Evolutionary conservation across 2,888 invertebrate genomes (phyloP), one percentile per base, ranked within the genome.

Genomic region (Lithophane ornitopus): DNA sequence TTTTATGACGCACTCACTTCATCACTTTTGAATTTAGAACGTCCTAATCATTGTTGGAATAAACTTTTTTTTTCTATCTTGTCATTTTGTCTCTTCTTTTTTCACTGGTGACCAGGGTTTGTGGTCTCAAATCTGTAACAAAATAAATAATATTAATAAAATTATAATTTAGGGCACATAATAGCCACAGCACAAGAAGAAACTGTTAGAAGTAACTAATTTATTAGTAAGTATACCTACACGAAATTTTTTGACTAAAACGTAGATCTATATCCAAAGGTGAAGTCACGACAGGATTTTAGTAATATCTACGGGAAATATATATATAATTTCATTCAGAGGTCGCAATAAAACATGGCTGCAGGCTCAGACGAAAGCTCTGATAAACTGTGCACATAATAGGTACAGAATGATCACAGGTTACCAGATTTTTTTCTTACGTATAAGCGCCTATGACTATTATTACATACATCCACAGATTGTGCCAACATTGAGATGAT

Each of bases 1-100:
- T 63, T 82, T 72, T 68, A n/a, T 26, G 61, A n/a, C 52, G 54
- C 68, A 56, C 65, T 85, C 87, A 88, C 79, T 81, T 85, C 85
- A 84, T 89, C 78, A 84, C 88, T 87, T 81, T 85, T 81, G 70
- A 83, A 83, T 74, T 86, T 77, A 77, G 77, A 88, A 89, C 88
- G 88, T 89, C 73, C 89, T 88, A 76, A 70, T 56, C 89, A 88
- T 88, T 77, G 67, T 87, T 80, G 66, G 56, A 61, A 52, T 70
- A 52, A 74, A 62, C 56, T 70, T 74, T 82, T 78, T 78, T 65
- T 73, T 67, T 76, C 41, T 73, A 80, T 67, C 58, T 41, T 28
- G 61, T 56, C 87, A 85, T 86, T 75, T 71, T 66, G 65, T 52
- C n/a, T 52, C 9, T 75, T 77, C 9, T 49, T 49, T 71, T 72